phyloP scores from a whole-genome alignment of 2,888 invertebrate genomes.

The Pachymerium ferrugineum region DNA sequence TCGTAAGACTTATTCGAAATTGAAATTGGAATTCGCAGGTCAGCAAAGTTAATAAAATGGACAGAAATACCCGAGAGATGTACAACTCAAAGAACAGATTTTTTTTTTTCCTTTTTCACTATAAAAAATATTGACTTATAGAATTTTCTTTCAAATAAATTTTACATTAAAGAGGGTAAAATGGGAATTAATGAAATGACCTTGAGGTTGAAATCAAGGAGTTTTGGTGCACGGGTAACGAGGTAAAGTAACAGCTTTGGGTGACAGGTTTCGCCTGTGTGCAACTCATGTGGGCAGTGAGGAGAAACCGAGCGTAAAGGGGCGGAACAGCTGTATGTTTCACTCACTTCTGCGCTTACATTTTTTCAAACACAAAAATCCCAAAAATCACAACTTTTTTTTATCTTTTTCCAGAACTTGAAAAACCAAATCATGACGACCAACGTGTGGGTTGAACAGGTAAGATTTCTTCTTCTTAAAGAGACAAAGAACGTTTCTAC shows the following conservation, averaged over 20 bases:
- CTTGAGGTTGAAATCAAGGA: constrained; percentile 9
- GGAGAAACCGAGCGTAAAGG: constrained; percentile 25
- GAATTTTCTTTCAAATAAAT: too few relatives aligned
- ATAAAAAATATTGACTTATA: too few relatives aligned
- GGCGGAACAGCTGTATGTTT: constrained; percentile 23
- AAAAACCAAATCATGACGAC: constrained; percentile 94
- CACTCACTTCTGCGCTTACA: not conserved
- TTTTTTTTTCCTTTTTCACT: not conserved
- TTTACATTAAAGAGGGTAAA: not conserved
- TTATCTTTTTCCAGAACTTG: constrained; percentile 66
- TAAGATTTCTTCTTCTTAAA: constrained; percentile 49
- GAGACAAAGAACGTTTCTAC: not conserved
- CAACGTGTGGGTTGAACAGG: constrained; percentile 90
- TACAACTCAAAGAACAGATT: constrained; percentile 4
- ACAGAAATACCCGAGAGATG: constrained; percentile 1
- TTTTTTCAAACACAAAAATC: not conserved
- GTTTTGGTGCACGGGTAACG: constrained; percentile 16
- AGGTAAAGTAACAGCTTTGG: constrained; percentile 22
- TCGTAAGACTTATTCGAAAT: constrained; percentile 15
- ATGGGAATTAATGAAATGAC: constrained; percentile 13
- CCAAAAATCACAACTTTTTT: not conserved
- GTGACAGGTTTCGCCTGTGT: constrained; percentile 11
- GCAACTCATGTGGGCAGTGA: constrained; percentile 25
- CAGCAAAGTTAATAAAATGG: constrained; percentile 24
- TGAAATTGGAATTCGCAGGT: constrained; percentile 24